Base-by-base conservation (phyloP, 2,113 vertebrate genomes). In the Anser brachyrhynchus region DNA sequence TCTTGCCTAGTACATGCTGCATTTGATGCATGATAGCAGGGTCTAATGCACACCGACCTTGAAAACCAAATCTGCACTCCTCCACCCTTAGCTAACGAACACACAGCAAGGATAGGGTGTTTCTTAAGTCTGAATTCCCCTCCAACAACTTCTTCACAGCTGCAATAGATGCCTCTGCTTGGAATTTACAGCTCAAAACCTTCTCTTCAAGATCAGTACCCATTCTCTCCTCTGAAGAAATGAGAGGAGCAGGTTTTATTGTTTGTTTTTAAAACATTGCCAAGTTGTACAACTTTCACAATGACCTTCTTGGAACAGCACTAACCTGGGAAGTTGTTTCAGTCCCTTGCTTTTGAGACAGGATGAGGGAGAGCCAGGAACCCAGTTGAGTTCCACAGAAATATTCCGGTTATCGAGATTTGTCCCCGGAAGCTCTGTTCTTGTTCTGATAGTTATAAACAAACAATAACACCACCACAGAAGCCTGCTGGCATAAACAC, bases 1-100 rank as follows among this genome's bases (percentile, higher is more conserved):
- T 72, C 5, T 55, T 8, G 39, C 71, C 25, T 69, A 37, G 16
- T 25, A 12, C 6, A 17, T 11, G 23, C 10, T 37, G 14, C 16
- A 6, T 31, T 22, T 58, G 10, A 21, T 79, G 55, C 29, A 41
- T 11, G 9, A 59, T 1, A 70, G 29, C 43, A 43, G 73, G 35
- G 28, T 12, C 35, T 44, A 43, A 35, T 2, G 5, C 23, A 51
- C n/a, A 8, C 21, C 51, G 46, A 70, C 51, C 33, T 41, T 6
- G 22, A 10, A 43, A 11, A n/a, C 16, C 10, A 69, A 77, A 54
- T 2, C 33, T 41, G 5, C 1, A 0, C 10, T 67, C 35, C 52
- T 78, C 35, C 49, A 33, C 41, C 46, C 19, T 83, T 31, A 44
- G n/a, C 31, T 83, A 73, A 78, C 9, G 23, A 52, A 19, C 7